These are phyloP conservation scores for Malurus alboscapulatus DNA, from an alignment of 2,113 vertebrate genomes.

Conservation along the genomic window DNA sequence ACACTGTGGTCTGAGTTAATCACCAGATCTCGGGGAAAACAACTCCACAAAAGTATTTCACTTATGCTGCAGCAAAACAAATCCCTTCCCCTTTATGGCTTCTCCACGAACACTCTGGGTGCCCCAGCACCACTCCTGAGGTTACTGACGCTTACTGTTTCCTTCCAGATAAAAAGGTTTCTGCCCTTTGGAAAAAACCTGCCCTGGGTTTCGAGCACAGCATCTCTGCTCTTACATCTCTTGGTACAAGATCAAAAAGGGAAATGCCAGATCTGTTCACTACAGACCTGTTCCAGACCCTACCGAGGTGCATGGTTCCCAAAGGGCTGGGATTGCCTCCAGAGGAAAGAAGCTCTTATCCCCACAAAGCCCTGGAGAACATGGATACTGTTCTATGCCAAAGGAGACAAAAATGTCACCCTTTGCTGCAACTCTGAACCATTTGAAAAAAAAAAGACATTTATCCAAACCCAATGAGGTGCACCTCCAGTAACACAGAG, in stretches of 20 bases:
- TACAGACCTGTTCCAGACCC: background rate
- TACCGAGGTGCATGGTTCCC: accelerated
- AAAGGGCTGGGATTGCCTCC: background rate
- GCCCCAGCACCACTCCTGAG: background rate
- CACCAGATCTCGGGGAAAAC: background rate
- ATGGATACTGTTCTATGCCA: background rate
- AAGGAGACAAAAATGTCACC: background rate
- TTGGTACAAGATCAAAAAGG: background rate
- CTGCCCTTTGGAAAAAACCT: constrained; percentile 42
- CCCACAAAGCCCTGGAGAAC: background rate
- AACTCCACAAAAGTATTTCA: background rate
- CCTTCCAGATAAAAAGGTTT: background rate
- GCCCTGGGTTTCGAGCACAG: background rate
- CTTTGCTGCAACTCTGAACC: background rate
- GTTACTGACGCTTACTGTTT: background rate
- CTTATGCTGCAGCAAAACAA: background rate
- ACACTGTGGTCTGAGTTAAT: background rate
- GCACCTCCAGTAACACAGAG: background rate
- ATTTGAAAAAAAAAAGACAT: background rate
- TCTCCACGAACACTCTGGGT: background rate
- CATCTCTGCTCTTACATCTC: background rate
- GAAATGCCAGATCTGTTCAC: background rate
- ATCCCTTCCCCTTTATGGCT: background rate
- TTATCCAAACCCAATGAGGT: background rate
- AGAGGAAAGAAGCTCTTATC: background rate